phyloP scores from a whole-genome alignment of 2,797 vertebrate genomes.

The Enteromius radiatus region DNA sequence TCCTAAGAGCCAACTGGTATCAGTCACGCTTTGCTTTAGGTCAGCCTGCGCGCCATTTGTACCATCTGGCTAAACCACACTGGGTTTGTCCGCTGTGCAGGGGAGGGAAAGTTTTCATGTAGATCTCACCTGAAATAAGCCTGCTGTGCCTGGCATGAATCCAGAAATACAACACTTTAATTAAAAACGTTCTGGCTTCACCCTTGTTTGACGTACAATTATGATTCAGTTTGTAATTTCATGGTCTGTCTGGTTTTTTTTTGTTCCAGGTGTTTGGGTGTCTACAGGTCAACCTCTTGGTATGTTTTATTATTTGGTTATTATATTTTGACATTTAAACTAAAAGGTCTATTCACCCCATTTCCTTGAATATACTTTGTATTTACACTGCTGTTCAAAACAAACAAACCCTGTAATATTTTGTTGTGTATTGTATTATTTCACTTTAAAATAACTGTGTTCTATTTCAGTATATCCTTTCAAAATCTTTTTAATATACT shows the following conservation, averaged over 20 bases:
- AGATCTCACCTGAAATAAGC: conserved; percentile 25
- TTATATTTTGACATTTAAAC: background rate
- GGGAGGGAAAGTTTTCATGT: conserved; percentile 23
- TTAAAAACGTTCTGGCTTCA: conserved; percentile 22
- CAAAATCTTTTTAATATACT: background rate
- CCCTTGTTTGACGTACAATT: background rate
- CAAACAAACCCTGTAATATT: background rate
- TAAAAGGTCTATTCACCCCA: background rate
- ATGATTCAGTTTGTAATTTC: conserved; percentile 25
- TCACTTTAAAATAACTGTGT: background rate
- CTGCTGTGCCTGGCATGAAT: conserved; percentile 24
- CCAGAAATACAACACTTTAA: conserved; percentile 42
- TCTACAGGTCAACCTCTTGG: conserved; percentile 96
- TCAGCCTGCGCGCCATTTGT: conserved; percentile 37
- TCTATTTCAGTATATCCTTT: background rate
- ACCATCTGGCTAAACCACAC: conserved; percentile 55
- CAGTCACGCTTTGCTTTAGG: conserved; percentile 46
- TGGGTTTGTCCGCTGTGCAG: conserved; percentile 31
- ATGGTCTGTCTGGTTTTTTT: background rate
- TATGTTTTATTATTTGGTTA: conserved; percentile 68
- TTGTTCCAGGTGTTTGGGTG: conserved; percentile 93
- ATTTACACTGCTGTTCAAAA: background rate
- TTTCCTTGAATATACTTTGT: background rate
- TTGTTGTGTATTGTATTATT: background rate
- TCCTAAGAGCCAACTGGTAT: conserved; percentile 54